These are phyloP conservation scores for Centruroides sculpturatus DNA, from an alignment of 1,140 invertebrate genomes.

Conservation along the genomic window DNA sequence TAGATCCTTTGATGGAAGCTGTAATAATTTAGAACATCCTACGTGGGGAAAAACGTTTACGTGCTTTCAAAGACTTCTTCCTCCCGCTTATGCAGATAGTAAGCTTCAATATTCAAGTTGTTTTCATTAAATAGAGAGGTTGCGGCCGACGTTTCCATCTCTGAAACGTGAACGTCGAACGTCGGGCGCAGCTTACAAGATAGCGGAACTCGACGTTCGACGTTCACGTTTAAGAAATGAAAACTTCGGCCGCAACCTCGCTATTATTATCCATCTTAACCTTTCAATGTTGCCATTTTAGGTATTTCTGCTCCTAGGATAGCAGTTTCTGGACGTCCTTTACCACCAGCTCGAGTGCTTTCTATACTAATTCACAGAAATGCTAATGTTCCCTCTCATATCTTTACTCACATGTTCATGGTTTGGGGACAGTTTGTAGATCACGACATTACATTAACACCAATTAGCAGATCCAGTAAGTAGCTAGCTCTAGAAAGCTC, in stretches of 20 bases:
- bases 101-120: not conserved
- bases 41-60: slow-evolving; percentile 72
- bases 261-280: too few relatives aligned
- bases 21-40: slow-evolving; percentile 80
- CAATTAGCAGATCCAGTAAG: slow-evolving; percentile 39
- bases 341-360: slow-evolving; percentile 67
- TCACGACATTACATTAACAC: slow-evolving; percentile 51
- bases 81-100: slow-evolving; percentile 35
- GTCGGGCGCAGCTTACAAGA: too few relatives aligned
- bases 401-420: slow-evolving; percentile 57
- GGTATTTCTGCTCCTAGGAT: slow-evolving; percentile 40
- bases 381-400: slow-evolving; percentile 23
- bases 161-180: too few relatives aligned
- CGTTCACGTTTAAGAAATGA: too few relatives aligned
- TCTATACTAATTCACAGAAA: slow-evolving; percentile 76
- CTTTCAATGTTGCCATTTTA: slow-evolving; percentile 8
- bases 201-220: too few relatives aligned
- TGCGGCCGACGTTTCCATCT: too few relatives aligned
- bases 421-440: slow-evolving; percentile 46
- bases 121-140: too few relatives aligned
- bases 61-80: slow-evolving; percentile 41
- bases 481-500: not conserved
- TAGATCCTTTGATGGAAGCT: slow-evolving; percentile 70
- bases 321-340: slow-evolving; percentile 28
- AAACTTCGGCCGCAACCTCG: too few relatives aligned